These are phyloP conservation scores for Byasa hedistus DNA, from an alignment of 2,888 invertebrate species.

Conservation along the genomic window DNA sequence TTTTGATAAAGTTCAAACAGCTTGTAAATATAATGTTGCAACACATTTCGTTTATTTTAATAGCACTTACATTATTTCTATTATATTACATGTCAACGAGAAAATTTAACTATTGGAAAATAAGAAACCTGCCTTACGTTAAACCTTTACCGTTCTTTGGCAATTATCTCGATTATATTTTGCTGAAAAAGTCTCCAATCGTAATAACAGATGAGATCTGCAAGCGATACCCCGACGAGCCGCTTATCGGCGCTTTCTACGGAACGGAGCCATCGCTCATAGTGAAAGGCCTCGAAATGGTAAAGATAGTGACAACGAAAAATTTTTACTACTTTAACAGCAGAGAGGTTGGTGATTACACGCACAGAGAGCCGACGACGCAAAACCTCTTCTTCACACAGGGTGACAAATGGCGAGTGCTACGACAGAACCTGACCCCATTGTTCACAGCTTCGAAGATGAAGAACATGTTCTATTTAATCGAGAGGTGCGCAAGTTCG, in stretches of 20 bases:
- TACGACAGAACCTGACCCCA: constrained; percentile 58
- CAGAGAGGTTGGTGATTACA: constrained; percentile 49
- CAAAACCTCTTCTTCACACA: constrained; percentile 49
- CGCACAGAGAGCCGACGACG: constrained; percentile 45
- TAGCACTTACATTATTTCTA: constrained; percentile 1
- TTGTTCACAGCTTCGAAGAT: constrained; percentile 61
- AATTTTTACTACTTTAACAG: constrained; percentile 62
- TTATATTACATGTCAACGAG: constrained; percentile 38
- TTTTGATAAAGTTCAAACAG: background rate
- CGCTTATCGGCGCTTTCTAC: constrained; percentile 56
- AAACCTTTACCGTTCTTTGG: constrained; percentile 52
- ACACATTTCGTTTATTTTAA: background rate
- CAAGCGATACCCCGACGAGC: constrained; percentile 46
- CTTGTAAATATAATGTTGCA: constrained; percentile 13
- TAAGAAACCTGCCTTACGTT: constrained; percentile 45
- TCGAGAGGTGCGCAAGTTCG: constrained; percentile 44
- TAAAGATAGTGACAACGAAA: constrained; percentile 54
- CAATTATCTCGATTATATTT: constrained; percentile 50
- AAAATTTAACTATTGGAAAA: constrained; percentile 54
- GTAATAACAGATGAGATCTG: constrained; percentile 46
- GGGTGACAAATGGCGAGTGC: constrained; percentile 60
- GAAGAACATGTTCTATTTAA: constrained; percentile 62
- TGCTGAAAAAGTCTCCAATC: constrained; percentile 43
- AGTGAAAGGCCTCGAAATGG: constrained; percentile 52
- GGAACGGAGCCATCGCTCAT: constrained; percentile 60